phyloP scores from a whole-genome alignment of 2,113 vertebrate genomes.

The Pelvicachromis taeniatus region DNA sequence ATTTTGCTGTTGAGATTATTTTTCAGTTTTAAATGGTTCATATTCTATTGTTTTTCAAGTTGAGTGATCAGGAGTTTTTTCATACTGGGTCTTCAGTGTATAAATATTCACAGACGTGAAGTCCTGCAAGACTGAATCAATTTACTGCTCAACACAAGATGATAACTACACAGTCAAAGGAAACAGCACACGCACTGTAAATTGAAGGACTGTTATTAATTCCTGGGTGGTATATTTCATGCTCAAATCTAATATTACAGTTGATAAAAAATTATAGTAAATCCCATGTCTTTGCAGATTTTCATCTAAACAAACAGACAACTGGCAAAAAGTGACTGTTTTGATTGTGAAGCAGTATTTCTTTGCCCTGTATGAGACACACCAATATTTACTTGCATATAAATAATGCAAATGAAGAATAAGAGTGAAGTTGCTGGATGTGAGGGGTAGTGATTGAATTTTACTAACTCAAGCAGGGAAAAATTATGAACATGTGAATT shows the following conservation, averaged over 20 bases:
- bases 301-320: not conserved
- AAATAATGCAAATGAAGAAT: slow-evolving; percentile 23
- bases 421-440: not conserved
- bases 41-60: not conserved
- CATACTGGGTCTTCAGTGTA: not conserved
- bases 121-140: not conserved
- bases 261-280: not conserved
- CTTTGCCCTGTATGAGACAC: not conserved
- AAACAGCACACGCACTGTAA: not conserved
- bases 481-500: slow-evolving; percentile 26
- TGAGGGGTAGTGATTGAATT: not conserved
- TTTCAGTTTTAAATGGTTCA: not conserved
- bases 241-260: not conserved
- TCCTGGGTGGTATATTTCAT: not conserved
- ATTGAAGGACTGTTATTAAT: not conserved
- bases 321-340: not conserved
- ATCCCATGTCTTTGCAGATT: not conserved
- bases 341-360: not conserved
- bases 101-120: not conserved
- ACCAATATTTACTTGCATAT: slow-evolving; percentile 10
- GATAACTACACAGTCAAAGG: not conserved
- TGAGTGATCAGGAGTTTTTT: not conserved
- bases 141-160: not conserved
- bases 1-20: not conserved
- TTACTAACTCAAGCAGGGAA: not conserved